phyloP scores from a whole-genome alignment of 1,140 invertebrate genomes.

The Oryctes rhinoceros region DNA sequence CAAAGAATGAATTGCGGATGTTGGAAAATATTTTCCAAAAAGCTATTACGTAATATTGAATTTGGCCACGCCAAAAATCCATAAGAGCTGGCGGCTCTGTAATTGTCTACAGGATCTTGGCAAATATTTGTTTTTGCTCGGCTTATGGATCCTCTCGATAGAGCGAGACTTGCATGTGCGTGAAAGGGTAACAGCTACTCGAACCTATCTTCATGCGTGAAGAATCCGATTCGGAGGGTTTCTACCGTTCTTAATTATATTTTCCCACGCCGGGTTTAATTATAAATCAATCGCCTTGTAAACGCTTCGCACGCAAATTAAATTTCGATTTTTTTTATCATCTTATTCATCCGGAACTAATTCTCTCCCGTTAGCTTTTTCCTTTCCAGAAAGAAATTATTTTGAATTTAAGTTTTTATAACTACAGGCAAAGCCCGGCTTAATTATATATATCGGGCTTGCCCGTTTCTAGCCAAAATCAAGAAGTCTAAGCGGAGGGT shows the following conservation, averaged over 20 bases:
- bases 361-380: no score
- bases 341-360: no score
- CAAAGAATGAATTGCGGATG: not conserved
- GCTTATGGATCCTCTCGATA: not conserved
- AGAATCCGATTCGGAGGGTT: not conserved
- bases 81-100: not conserved
- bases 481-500: slow-evolving; percentile 30
- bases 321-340: no score
- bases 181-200: slow-evolving; percentile 2
- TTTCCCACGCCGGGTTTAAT: not conserved
- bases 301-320: no score
- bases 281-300: not conserved
- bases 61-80: slow-evolving; percentile 8
- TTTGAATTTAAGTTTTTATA: slow-evolving; percentile 27
- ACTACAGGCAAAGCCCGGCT: slow-evolving; percentile 18
- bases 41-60: slow-evolving; percentile 15
- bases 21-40: slow-evolving; percentile 2
- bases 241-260: slow-evolving; percentile 6
- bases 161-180: not conserved
- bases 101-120: slow-evolving; percentile 9
- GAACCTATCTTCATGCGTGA: not conserved
- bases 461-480: slow-evolving; percentile 14
- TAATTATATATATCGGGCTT: slow-evolving; percentile 37
- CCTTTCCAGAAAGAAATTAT: not conserved
- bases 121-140: slow-evolving; percentile 6